Evolutionary conservation across 2,797 vertebrate genomes (phyloP).

Genomic region (Apogon hyalosoma): DNA sequence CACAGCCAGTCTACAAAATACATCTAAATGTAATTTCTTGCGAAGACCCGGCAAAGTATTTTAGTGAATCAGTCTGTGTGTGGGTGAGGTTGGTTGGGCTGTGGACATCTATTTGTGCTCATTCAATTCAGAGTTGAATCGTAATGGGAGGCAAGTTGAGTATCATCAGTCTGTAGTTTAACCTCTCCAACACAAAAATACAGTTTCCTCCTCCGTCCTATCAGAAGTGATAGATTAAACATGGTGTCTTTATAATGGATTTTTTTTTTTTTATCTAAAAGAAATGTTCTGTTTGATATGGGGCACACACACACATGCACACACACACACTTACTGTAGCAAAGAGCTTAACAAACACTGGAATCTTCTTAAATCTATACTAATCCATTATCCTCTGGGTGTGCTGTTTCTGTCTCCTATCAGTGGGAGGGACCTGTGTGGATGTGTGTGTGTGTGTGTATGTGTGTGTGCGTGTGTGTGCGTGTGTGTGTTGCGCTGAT

Average conservation of each 20-base stretch:
- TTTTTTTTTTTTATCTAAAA: conserved; percentile 53
- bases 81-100: neutral
- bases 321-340: conserved; percentile 45
- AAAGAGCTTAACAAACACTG: conserved; percentile 73
- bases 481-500: conserved; percentile 16
- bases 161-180: neutral
- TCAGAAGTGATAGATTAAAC: conserved; percentile 62
- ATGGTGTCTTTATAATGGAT: conserved; percentile 38
- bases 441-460: conserved; percentile 21
- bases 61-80: neutral
- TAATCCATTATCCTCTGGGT: conserved; percentile 88
- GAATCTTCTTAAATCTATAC: conserved; percentile 85
- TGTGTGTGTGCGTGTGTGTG: conserved; percentile 6
- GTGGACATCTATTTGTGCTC: conserved; percentile 7
- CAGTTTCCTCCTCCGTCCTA: neutral
- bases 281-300: conserved; percentile 58
- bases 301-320: conserved; percentile 35
- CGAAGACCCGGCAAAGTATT: neutral
- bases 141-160: conserved; percentile 9
- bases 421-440: conserved; percentile 27
- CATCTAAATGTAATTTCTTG: conserved; percentile 14
- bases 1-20: neutral
- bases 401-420: conserved; percentile 71
- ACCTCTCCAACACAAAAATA: conserved; percentile 1
- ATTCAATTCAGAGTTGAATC: conserved; percentile 1